A percentile compares a stretch with the other conserved stretches of the same genome.
These are phyloP conservation scores for Sthenelais limicola DNA, from an alignment of 2,888 invertebrate genomes.

Conservation along the genomic window DNA sequence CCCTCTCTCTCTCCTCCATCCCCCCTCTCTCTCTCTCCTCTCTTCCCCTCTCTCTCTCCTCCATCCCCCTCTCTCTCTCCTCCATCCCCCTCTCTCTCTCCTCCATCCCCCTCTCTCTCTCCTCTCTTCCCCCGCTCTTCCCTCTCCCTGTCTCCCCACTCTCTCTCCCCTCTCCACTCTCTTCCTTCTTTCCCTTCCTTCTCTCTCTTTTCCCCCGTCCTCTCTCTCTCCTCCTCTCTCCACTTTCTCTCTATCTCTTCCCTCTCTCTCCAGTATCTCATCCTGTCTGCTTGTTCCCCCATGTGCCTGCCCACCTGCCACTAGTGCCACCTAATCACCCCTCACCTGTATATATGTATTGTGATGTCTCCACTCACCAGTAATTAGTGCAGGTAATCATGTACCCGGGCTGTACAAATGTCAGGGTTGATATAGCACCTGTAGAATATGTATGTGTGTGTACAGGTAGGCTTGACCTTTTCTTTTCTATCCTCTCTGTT, in stretches of 20 bases:
- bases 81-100: not conserved
- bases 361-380: too few relatives aligned
- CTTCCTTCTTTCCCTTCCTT: not conserved
- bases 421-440: too few relatives aligned
- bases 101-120: not conserved
- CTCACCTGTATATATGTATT: too few relatives aligned
- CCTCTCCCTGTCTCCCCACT: not conserved
- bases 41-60: not conserved
- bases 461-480: too few relatives aligned
- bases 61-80: not conserved
- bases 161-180: not conserved
- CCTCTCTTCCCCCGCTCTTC: not conserved
- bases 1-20: not conserved
- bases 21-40: not conserved
- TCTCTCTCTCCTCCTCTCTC: too few relatives aligned
- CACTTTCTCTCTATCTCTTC: too few relatives aligned
- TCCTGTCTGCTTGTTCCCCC: not conserved
- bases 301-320: too few relatives aligned
- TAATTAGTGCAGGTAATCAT: too few relatives aligned
- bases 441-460: too few relatives aligned
- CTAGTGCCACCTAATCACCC: too few relatives aligned
- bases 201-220: not conserved
- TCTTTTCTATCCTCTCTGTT: not conserved
- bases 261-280: too few relatives aligned
- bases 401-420: too few relatives aligned